Evolutionary conservation across 2,797 vertebrate genomes (phyloP).

Genomic region (Crocidura indochinensis): DNA sequence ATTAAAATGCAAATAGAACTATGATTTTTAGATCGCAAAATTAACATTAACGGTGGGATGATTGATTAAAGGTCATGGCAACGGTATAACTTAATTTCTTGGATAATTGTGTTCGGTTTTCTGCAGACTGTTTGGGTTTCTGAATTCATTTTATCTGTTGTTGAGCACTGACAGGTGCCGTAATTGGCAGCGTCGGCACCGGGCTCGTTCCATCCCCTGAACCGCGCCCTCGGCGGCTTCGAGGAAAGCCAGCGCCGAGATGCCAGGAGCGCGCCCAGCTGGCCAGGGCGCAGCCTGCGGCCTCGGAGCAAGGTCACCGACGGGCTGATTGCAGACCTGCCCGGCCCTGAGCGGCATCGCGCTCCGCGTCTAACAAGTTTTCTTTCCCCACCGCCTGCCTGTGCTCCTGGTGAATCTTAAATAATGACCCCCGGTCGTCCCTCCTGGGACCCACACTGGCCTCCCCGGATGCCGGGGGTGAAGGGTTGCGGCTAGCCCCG

Average conservation of each 20-base stretch:
- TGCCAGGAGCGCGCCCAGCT: slow-evolving; percentile 81
- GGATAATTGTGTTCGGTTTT: slow-evolving; percentile 92
- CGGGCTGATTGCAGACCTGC: slow-evolving; percentile 82
- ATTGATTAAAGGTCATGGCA: slow-evolving; percentile 94
- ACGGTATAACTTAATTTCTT: slow-evolving; percentile 93
- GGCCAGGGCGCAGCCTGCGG: slow-evolving; percentile 77
- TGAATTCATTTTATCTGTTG: slow-evolving; percentile 92
- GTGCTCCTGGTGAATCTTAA: slow-evolving; percentile 70
- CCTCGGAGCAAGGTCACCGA: slow-evolving; percentile 83
- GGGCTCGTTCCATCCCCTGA: slow-evolving; percentile 83
- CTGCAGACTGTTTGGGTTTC: slow-evolving; percentile 92
- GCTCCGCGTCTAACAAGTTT: slow-evolving; percentile 84
- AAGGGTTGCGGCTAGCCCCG: slow-evolving; percentile 80
- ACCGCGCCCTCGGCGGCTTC: slow-evolving; percentile 68
- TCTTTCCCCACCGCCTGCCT: slow-evolving; percentile 80
- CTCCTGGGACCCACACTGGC: slow-evolving; percentile 77
- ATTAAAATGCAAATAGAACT: slow-evolving; percentile 95
- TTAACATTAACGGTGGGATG: slow-evolving; percentile 93
- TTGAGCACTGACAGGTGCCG: slow-evolving; percentile 89
- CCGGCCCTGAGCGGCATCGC: slow-evolving; percentile 83
- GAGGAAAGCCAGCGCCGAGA: slow-evolving; percentile 71
- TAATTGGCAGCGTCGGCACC: slow-evolving; percentile 87
- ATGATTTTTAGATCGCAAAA: slow-evolving; percentile 94
- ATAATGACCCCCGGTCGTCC: slow-evolving; percentile 78
- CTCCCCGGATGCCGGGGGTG: slow-evolving; percentile 65